A percentile compares a stretch with the other conserved stretches of the same genome.
Conservation (phyloP, 2,113 vertebrate genomes). For the Narcine bancroftii region DNA sequence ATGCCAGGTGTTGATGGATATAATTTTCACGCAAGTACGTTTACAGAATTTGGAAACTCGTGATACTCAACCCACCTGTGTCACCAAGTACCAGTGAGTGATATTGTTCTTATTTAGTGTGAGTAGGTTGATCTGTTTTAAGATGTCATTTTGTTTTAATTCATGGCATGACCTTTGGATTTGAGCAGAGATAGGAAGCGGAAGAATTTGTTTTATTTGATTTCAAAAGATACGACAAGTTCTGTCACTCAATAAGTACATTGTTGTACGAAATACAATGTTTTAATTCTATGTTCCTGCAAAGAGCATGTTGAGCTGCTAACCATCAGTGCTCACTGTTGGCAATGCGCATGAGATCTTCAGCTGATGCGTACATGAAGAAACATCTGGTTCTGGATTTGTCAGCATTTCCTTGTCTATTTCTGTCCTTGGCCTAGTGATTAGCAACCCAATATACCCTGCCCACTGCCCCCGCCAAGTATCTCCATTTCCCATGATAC, state of each 20-base stretch:
- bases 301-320: background rate
- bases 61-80: background rate
- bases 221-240: background rate
- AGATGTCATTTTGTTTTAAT: background rate
- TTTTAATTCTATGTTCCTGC: background rate
- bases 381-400: background rate
- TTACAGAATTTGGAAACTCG: background rate
- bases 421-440: background rate
- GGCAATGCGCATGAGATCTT: background rate
- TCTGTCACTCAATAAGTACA: background rate
- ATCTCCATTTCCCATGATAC: background rate
- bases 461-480: background rate
- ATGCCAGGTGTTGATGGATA: background rate
- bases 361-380: background rate
- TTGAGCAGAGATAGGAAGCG: background rate
- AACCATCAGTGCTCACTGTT: background rate
- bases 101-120: background rate
- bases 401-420: background rate
- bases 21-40: background rate
- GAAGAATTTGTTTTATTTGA: background rate
- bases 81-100: background rate
- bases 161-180: background rate
- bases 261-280: background rate
- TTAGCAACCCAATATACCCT: background rate
- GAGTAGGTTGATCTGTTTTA: background rate